Conservation (phyloP, 23 tunicate species). For the Botrylloides violaceus region DNA sequence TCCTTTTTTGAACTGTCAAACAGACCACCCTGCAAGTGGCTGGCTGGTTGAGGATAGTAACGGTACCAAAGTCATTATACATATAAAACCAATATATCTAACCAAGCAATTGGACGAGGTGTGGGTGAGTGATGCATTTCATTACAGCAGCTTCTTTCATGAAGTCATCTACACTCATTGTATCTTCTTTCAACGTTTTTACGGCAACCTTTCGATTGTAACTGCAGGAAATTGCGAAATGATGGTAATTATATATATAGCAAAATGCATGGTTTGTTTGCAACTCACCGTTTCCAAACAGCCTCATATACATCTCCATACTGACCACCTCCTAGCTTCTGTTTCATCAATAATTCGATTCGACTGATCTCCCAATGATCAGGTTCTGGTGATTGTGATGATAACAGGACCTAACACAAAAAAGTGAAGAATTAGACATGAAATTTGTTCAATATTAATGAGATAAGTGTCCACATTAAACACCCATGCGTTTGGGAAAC, state of each 20-base stretch:
- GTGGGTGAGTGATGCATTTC: constrained; percentile 82
- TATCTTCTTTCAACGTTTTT: constrained; percentile 89
- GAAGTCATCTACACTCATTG: constrained; percentile 87
- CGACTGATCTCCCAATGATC: constrained; percentile 84
- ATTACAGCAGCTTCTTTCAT: constrained; percentile 86
- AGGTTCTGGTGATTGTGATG: constrained; percentile 45
- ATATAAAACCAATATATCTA: background rate
- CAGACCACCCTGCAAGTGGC: background rate
- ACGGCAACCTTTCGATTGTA: constrained; percentile 82
- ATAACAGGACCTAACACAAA: too few relatives aligned
- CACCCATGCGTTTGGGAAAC: too few relatives aligned
- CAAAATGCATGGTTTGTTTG: background rate
- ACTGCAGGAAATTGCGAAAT: constrained; percentile 15
- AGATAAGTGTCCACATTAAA: too few relatives aligned
- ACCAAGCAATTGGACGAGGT: constrained; percentile 85
- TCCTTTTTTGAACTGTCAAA: too few relatives aligned
- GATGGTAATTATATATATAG: background rate
- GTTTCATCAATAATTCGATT: constrained; percentile 82
- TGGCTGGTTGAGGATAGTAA: background rate
- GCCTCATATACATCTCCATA: constrained; percentile 99
- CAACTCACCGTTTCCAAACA: constrained; percentile 72
- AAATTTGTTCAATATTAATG: too few relatives aligned
- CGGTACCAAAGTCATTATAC: background rate
- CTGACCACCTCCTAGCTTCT: constrained; percentile 87
- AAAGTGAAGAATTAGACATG: too few relatives aligned